Percentiles rank a stretch among this genome's conserved stretches.
These are phyloP conservation scores for Neria commutata DNA, from an alignment of 2,888 invertebrate genomes.

Conservation along the genomic window DNA sequence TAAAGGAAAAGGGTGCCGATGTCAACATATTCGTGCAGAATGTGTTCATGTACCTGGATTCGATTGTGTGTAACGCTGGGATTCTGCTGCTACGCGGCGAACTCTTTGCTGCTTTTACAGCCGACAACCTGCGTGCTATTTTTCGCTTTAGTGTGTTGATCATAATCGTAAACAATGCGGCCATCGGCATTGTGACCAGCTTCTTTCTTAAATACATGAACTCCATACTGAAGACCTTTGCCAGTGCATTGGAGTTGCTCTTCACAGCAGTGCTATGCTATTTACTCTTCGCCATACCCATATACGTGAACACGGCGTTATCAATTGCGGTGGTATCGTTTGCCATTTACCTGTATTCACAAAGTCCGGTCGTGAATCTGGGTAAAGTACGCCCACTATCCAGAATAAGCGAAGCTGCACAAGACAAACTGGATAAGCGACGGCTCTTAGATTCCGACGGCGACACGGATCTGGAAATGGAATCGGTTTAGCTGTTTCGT, in stretches of 20 bases:
- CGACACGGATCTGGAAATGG: constrained; percentile 54
- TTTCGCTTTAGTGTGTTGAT: constrained; percentile 74
- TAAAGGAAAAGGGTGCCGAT: constrained; percentile 83
- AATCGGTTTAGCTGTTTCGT: constrained; percentile 45
- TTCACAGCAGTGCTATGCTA: constrained; percentile 90
- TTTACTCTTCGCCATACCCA: constrained; percentile 82
- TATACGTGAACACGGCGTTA: constrained; percentile 79
- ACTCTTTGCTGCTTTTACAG: constrained; percentile 67
- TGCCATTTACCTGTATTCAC: constrained; percentile 86
- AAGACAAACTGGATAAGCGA: constrained; percentile 35
- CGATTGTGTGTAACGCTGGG: constrained; percentile 86
- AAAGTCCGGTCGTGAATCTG: constrained; percentile 80
- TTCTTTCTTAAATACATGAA: constrained; percentile 92
- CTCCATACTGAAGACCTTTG: constrained; percentile 94
- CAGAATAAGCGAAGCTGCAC: constrained; percentile 35
- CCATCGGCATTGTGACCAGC: constrained; percentile 91
- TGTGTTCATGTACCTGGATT: constrained; percentile 93
- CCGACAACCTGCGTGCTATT: constrained; percentile 65
- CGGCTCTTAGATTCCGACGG: constrained; percentile 46
- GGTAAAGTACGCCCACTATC: constrained; percentile 52
- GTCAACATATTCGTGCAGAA: constrained; percentile 93
- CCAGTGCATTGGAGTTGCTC: constrained; percentile 88
- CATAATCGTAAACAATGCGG: constrained; percentile 87
- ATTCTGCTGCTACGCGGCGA: constrained; percentile 74
- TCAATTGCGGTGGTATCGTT: constrained; percentile 83